phyloP scores from a whole-genome alignment of 2,797 vertebrate species.

The Neosilurus hyrtlii region DNA sequence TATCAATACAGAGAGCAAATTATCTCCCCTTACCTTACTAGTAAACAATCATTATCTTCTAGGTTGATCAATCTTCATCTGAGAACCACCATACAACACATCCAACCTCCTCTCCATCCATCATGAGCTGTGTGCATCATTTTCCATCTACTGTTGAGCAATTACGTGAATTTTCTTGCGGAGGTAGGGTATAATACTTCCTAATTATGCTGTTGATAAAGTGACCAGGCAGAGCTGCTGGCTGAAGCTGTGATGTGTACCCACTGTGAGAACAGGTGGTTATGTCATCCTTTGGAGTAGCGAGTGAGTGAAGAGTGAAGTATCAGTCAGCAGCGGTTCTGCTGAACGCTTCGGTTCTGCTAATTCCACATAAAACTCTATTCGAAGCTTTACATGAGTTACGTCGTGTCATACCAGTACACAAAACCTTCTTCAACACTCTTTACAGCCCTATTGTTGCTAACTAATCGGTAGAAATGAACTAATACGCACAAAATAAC shows the following conservation, averaged over 20 bases:
- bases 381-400: neutral
- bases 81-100: too few relatives aligned
- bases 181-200: too few relatives aligned
- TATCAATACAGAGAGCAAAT: too few relatives aligned
- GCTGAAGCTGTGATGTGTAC: neutral
- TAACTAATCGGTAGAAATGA: neutral
- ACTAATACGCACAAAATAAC: neutral
- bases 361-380: neutral
- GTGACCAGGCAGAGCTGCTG: neutral
- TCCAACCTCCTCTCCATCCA: too few relatives aligned
- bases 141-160: too few relatives aligned
- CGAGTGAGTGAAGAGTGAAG: constrained; percentile 49
- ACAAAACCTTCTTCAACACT: neutral
- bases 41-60: too few relatives aligned
- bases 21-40: too few relatives aligned
- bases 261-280: constrained; percentile 55
- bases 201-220: too few relatives aligned
- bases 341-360: neutral
- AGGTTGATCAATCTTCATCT: too few relatives aligned
- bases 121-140: too few relatives aligned
- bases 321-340: neutral
- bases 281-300: constrained; percentile 58
- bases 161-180: too few relatives aligned
- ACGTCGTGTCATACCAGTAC: neutral
- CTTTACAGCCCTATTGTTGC: neutral